Evolutionary conservation across 2,113 vertebrate species (phyloP).

Genomic region (Lagopus muta): DNA sequence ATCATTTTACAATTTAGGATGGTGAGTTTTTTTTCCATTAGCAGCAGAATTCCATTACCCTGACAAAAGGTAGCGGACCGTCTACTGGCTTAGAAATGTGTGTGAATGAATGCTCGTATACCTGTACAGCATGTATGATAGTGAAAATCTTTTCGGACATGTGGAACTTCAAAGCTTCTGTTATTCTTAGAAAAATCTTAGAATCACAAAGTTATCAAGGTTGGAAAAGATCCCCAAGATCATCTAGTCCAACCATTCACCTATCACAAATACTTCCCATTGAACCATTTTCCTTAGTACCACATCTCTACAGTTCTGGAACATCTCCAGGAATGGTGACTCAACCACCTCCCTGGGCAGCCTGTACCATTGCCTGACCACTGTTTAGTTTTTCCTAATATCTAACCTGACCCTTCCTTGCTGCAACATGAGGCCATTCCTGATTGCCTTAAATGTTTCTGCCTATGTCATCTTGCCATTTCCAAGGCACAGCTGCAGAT

Average conservation of each 20-base stretch:
- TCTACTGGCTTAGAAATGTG: rapidly evolving
- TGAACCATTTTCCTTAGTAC: too few species aligned
- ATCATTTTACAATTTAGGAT: neutral
- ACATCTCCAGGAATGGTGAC: too few species aligned
- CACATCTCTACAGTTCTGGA: too few species aligned
- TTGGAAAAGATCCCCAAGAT: too few species aligned
- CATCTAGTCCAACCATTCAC: too few species aligned
- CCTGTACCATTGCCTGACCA: too few species aligned
- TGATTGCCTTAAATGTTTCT: neutral
- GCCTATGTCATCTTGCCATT: neutral
- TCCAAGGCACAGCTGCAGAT: neutral
- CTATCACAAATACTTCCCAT: too few species aligned
- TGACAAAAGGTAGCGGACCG: rapidly evolving
- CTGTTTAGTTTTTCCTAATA: too few species aligned
- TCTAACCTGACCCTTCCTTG: too few species aligned
- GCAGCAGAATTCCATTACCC: neutral
- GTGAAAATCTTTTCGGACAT: rapidly evolving
- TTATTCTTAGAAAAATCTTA: neutral
- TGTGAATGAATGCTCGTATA: rapidly evolving
- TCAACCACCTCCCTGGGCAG: too few species aligned
- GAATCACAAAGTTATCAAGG: too few species aligned
- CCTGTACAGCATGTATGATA: rapidly evolving
- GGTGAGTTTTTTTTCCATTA: neutral
- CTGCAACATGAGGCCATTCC: too few species aligned
- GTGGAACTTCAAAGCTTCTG: neutral